Percentiles rank a stretch among this genome's conserved stretches.
Evolutionary conservation across 2,888 invertebrate species (phyloP).

Genomic region (Leucoptera coffeella): DNA sequence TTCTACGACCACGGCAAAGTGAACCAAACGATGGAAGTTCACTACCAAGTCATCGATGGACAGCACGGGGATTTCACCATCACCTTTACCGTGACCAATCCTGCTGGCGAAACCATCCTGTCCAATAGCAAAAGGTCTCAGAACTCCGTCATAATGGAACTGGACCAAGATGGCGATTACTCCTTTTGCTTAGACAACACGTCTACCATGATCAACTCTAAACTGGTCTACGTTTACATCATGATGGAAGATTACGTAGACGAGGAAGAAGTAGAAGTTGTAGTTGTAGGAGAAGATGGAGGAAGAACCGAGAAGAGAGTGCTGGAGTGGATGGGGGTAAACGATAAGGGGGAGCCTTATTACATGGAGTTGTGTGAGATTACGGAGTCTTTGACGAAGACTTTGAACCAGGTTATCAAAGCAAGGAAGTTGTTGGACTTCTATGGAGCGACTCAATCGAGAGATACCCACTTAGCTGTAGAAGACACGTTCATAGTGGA

Average conservation of each 20-base stretch:
- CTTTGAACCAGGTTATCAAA: conserved; percentile 56
- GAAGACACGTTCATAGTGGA: conserved; percentile 77
- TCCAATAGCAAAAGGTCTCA: conserved; percentile 64
- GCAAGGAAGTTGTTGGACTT: conserved; percentile 61
- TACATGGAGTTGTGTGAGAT: conserved; percentile 44
- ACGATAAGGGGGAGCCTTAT: conserved; percentile 18
- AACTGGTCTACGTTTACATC: conserved; percentile 75
- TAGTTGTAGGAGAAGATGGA: conserved; percentile 15
- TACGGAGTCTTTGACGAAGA: conserved; percentile 58
- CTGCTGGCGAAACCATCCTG: conserved; percentile 53
- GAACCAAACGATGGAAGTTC: conserved; percentile 30
- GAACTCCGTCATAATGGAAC: conserved; percentile 59
- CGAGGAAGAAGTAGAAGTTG: conserved; percentile 13
- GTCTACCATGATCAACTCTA: conserved; percentile 72
- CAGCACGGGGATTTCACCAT: conserved; percentile 81
- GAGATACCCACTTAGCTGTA: conserved; percentile 77
- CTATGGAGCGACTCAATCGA: conserved; percentile 66
- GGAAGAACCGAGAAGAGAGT: too few species aligned
- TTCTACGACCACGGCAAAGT: conserved; percentile 25
- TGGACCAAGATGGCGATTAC: conserved; percentile 64
- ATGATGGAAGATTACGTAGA: neutral
- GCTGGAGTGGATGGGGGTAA: conserved; percentile 23
- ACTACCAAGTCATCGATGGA: conserved; percentile 65
- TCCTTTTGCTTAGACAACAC: conserved; percentile 83
- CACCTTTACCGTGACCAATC: conserved; percentile 64